Evolutionary conservation across 2,113 vertebrate species (phyloP).

Genomic region (Sapajus apella): DNA sequence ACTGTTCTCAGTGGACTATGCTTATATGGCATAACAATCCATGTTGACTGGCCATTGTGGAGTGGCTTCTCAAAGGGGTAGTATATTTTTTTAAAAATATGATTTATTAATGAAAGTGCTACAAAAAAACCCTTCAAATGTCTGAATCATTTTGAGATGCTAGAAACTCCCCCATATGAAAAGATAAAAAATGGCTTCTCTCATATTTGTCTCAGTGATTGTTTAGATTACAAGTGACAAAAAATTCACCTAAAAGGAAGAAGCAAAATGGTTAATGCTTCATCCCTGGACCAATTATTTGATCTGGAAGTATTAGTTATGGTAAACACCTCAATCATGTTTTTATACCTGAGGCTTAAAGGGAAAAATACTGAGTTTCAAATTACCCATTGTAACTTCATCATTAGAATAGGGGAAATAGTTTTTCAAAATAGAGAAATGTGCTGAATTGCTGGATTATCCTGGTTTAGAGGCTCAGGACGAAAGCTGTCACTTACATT

Average conservation of each 20-base stretch:
- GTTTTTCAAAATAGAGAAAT: background rate
- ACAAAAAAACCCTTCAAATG: background rate
- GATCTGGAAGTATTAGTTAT: background rate
- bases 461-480: background rate
- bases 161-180: background rate
- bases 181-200: background rate
- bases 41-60: rapidly evolving
- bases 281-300: background rate
- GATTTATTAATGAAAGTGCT: background rate
- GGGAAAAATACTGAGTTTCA: background rate
- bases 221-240: background rate
- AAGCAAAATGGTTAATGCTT: background rate
- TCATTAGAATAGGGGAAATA: background rate
- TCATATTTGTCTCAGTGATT: background rate
- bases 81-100: background rate
- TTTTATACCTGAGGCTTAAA: background rate
- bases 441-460: background rate
- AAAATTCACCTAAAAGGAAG: background rate
- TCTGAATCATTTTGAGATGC: background rate
- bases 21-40: background rate
- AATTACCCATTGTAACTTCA: background rate
- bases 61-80: background rate
- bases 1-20: background rate
- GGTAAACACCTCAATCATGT: background rate
- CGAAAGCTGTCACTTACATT: background rate